phyloP scores from a whole-genome alignment of 1,140 invertebrate species.

The Tribolium madens region DNA sequence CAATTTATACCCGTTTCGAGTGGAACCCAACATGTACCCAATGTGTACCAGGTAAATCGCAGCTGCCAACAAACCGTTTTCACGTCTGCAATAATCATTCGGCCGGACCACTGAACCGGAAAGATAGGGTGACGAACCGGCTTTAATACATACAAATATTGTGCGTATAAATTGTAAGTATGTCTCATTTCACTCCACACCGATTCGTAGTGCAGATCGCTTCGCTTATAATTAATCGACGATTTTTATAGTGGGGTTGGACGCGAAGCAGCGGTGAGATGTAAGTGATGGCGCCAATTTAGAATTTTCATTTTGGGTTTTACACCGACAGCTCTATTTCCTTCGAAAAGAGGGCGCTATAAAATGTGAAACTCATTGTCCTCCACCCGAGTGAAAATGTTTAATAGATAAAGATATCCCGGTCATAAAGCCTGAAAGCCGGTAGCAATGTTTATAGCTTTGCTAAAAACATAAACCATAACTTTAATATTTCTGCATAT shows the following conservation, averaged over 20 bases:
- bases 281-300: background rate
- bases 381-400: slow-evolving; percentile 46
- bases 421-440: slow-evolving; percentile 41
- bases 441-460: slow-evolving; percentile 42
- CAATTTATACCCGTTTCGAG: slow-evolving; percentile 35
- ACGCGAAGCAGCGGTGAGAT: background rate
- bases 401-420: slow-evolving; percentile 51
- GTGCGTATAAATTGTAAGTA: background rate
- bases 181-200: background rate
- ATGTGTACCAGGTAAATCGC: slow-evolving; percentile 40
- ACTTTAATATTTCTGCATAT: slow-evolving; percentile 40
- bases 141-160: slow-evolving; percentile 33
- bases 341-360: slow-evolving; percentile 24
- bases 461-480: slow-evolving; percentile 42
- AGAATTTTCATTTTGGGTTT: background rate
- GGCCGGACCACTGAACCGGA: slow-evolving; percentile 26
- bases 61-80: slow-evolving; percentile 41
- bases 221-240: background rate
- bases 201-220: background rate
- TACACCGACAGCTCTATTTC: slow-evolving; percentile 37
- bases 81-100: slow-evolving; percentile 28
- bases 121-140: slow-evolving; percentile 39
- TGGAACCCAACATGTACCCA: background rate
- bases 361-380: slow-evolving; percentile 50
- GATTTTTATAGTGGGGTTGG: no score